These are phyloP conservation scores for Hypsopygia costalis DNA, from an alignment of 2,888 invertebrate species.

Conservation along the genomic window DNA sequence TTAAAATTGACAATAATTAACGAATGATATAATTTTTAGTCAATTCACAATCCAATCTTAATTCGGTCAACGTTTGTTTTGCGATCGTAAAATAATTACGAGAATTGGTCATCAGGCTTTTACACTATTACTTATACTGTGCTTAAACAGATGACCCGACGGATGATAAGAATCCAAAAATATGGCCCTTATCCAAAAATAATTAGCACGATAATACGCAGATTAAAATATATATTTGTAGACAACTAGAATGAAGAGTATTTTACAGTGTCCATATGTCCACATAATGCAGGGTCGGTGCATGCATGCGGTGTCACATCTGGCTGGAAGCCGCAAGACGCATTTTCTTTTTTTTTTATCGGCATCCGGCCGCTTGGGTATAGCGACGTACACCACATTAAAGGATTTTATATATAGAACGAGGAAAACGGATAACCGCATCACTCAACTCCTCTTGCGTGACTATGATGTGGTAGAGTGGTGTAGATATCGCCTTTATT, in stretches of 20 bases:
- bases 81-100: too few relatives aligned
- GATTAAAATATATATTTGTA: too few relatives aligned
- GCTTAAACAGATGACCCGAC: too few relatives aligned
- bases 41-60: too few relatives aligned
- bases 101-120: too few relatives aligned
- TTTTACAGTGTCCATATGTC: constrained; percentile 14
- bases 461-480: constrained; percentile 2
- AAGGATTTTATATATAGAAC: constrained; percentile 62
- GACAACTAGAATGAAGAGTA: constrained; percentile 21
- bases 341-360: constrained; percentile 35
- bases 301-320: constrained; percentile 32
- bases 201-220: too few relatives aligned
- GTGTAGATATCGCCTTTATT: background rate
- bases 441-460: constrained; percentile 3
- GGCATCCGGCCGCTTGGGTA: constrained; percentile 16
- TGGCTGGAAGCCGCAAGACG: constrained; percentile 36
- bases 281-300: constrained; percentile 8
- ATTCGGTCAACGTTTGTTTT: too few relatives aligned
- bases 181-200: too few relatives aligned
- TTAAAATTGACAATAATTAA: too few relatives aligned
- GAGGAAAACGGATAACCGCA: constrained; percentile 41
- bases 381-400: constrained; percentile 38
- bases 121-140: too few relatives aligned
- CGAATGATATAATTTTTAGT: too few relatives aligned
- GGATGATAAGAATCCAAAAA: too few relatives aligned